Conservation (phyloP, 2,888 invertebrate species). For the Drosophila diplacantha region DNA sequence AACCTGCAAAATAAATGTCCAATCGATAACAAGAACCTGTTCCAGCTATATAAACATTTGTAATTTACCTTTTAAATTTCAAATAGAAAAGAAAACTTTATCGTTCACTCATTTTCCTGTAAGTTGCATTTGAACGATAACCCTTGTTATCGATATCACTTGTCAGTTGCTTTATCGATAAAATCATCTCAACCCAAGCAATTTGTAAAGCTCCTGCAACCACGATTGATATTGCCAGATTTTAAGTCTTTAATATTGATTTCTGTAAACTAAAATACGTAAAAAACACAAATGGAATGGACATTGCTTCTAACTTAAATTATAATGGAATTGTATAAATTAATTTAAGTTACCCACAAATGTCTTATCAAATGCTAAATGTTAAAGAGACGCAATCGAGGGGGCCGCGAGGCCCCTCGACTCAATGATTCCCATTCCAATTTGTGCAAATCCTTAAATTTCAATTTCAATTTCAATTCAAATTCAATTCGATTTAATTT, state of each 20-base stretch:
- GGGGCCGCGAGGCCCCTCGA: slow-evolving; percentile 21
- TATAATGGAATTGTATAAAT: slow-evolving; percentile 53
- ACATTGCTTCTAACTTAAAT: slow-evolving; percentile 55
- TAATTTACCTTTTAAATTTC: not conserved
- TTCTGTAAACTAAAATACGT: slow-evolving; percentile 26
- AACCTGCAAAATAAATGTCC: not conserved
- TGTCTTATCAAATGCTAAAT: slow-evolving; percentile 77
- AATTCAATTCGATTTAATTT: slow-evolving; percentile 26
- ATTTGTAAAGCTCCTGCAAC: not conserved
- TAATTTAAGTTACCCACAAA: slow-evolving; percentile 44
- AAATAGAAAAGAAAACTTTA: not conserved
- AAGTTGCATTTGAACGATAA: not conserved
- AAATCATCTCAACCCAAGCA: not conserved
- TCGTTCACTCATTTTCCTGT: rapidly evolving
- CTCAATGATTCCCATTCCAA: slow-evolving; percentile 68
- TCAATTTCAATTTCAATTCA: slow-evolving; percentile 25
- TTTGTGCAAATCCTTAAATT: slow-evolving; percentile 58
- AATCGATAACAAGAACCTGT: not conserved
- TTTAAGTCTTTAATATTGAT: slow-evolving; percentile 5
- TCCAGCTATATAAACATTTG: not conserved
- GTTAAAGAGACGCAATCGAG: slow-evolving; percentile 59
- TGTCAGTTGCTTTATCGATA: not conserved
- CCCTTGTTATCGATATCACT: not conserved
- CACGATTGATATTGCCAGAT: slow-evolving; percentile 5
- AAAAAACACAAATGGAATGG: slow-evolving; percentile 67